Conservation (phyloP, 2,113 vertebrate genomes). For the Siniperca knerii region DNA sequence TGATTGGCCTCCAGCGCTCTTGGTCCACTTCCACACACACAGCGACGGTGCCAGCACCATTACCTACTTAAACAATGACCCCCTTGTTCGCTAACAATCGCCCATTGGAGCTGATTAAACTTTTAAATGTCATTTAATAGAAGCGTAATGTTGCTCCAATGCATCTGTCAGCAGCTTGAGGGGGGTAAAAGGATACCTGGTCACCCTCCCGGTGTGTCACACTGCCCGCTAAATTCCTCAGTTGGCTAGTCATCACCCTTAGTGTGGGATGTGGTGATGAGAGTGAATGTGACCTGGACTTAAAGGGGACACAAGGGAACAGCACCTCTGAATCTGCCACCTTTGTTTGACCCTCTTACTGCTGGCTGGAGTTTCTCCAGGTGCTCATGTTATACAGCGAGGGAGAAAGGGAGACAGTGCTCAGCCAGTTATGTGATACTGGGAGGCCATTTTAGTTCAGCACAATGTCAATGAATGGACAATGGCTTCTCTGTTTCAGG, state of each 20-base stretch:
- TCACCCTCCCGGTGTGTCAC: slow-evolving; percentile 73
- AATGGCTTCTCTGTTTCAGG: slow-evolving; percentile 55
- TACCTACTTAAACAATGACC: slow-evolving; percentile 81
- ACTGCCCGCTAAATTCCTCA: slow-evolving; percentile 44
- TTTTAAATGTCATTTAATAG: slow-evolving; percentile 88
- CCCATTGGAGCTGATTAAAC: slow-evolving; percentile 88
- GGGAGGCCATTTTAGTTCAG: slow-evolving; percentile 43
- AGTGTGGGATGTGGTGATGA: slow-evolving; percentile 49
- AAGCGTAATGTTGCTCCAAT: slow-evolving; percentile 73
- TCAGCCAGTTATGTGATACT: neutral
- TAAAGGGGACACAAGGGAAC: slow-evolving; percentile 19
- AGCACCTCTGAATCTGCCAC: slow-evolving; percentile 42
- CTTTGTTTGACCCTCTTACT: slow-evolving; percentile 19
- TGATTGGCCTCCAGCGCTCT: slow-evolving; percentile 48
- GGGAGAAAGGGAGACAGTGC: slow-evolving; percentile 3
- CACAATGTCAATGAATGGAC: slow-evolving; percentile 46
- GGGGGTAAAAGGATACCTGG: slow-evolving; percentile 83
- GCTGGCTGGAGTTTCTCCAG: slow-evolving; percentile 37
- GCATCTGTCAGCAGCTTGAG: slow-evolving; percentile 74
- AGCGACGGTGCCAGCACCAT: slow-evolving; percentile 51
- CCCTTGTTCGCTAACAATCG: slow-evolving; percentile 80
- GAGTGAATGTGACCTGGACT: slow-evolving; percentile 56
- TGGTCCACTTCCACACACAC: slow-evolving; percentile 43
- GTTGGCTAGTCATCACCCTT: slow-evolving; percentile 40
- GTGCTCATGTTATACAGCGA: slow-evolving; percentile 26